A percentile compares a stretch with the other conserved stretches of the same genome.
Evolutionary conservation across 2,888 invertebrate genomes (phyloP).

Genomic region (Camptogramma bilineatum): DNA sequence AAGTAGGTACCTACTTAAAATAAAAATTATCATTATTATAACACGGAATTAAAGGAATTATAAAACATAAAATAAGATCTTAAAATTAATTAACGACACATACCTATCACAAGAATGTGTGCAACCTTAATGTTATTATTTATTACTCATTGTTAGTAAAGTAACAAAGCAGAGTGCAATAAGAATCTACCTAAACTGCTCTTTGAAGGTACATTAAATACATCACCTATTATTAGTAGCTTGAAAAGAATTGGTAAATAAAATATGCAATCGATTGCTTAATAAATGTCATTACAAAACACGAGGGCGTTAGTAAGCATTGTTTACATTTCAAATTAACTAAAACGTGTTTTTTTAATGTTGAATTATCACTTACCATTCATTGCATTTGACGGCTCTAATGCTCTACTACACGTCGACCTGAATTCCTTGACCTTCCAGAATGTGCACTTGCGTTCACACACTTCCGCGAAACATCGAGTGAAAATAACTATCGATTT

Average conservation of each 20-base stretch:
- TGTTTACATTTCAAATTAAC: slow-evolving; percentile 33
- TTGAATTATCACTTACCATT: slow-evolving; percentile 54
- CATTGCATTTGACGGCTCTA: slow-evolving; percentile 41
- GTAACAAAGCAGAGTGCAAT: slow-evolving; percentile 5
- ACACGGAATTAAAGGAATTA: too few relatives aligned
- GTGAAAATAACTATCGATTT: slow-evolving; percentile 44
- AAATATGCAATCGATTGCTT: slow-evolving; percentile 12
- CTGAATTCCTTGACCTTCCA: slow-evolving; percentile 65
- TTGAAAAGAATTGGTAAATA: slow-evolving; percentile 5
- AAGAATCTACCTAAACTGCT: not conserved
- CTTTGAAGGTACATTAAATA: not conserved
- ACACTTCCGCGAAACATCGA: slow-evolving; percentile 61
- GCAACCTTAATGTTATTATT: not conserved
- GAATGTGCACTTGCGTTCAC: slow-evolving; percentile 53
- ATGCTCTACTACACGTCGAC: slow-evolving; percentile 50
- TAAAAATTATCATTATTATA: too few relatives aligned
- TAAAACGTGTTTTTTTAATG: slow-evolving; percentile 41
- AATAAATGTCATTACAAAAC: slow-evolving; percentile 25
- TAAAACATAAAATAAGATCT: not conserved
- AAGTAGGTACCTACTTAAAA: too few relatives aligned
- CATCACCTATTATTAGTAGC: not conserved
- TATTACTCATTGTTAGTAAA: slow-evolving; percentile 13
- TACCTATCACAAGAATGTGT: slow-evolving; percentile 1
- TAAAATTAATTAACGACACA: not conserved
- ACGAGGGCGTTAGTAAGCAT: slow-evolving; percentile 15